Evolutionary conservation across 1,140 invertebrate genomes (phyloP).

Genomic region (Coenobita brevimanus): DNA sequence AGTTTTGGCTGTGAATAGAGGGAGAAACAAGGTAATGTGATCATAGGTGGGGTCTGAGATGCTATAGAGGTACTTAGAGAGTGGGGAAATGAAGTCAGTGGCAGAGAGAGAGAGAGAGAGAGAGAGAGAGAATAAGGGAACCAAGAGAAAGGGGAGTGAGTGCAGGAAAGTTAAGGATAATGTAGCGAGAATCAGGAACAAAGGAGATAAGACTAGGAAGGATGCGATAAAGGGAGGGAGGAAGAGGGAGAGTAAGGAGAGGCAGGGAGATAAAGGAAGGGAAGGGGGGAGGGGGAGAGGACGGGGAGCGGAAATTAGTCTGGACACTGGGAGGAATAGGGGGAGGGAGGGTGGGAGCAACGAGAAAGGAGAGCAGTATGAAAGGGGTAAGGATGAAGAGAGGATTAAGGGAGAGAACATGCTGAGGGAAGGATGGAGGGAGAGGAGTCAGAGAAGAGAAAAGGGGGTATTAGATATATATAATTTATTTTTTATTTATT

Average conservation of each 20-base stretch:
- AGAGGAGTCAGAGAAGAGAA: background rate
- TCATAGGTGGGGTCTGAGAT: background rate
- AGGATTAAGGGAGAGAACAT: background rate
- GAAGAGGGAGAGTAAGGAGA: background rate
- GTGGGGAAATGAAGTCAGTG: background rate
- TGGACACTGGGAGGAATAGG: background rate
- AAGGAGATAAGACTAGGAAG: background rate
- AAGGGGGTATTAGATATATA: background rate
- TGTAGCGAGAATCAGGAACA: background rate
- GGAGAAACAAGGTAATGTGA: background rate
- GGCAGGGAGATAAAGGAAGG: background rate
- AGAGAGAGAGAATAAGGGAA: constrained; percentile 6
- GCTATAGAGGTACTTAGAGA: background rate
- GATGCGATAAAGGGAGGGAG: background rate
- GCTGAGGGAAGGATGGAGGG: background rate
- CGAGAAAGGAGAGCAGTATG: background rate
- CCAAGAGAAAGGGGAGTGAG: background rate
- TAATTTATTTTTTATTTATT: background rate
- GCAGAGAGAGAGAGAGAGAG: constrained; percentile 8
- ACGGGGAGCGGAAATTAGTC: background rate
- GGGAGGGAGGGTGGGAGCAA: background rate
- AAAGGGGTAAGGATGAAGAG: background rate
- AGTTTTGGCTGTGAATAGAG: too few relatives aligned
- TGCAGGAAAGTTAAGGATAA: background rate
- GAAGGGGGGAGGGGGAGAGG: background rate